These are phyloP conservation scores for Cheilosia soror DNA, from an alignment of 2,888 invertebrate species.

Conservation along the genomic window DNA sequence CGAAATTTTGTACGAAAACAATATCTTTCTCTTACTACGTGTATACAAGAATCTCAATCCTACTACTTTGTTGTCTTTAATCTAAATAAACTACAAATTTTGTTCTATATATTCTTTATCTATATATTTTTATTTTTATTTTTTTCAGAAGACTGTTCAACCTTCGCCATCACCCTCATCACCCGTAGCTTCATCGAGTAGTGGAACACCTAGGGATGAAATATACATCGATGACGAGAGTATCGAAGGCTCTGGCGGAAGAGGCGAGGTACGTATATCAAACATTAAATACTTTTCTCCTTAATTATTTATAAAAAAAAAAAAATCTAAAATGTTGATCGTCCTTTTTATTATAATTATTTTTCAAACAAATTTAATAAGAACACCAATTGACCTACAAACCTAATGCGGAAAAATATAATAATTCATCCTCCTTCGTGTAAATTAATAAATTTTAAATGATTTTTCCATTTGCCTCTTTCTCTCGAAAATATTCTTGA, in stretches of 20 bases:
- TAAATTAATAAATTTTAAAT: slow-evolving; percentile 70
- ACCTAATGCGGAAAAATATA: slow-evolving; percentile 24
- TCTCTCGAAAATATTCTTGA: slow-evolving; percentile 19
- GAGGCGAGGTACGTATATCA: slow-evolving; percentile 86
- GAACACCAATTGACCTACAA: slow-evolving; percentile 49
- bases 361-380: slow-evolving; percentile 50
- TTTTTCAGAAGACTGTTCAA: slow-evolving; percentile 81
- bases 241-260: slow-evolving; percentile 89
- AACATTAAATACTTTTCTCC: slow-evolving; percentile 1
- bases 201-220: slow-evolving; percentile 84
- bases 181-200: slow-evolving; percentile 76
- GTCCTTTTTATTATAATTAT: slow-evolving; percentile 4
- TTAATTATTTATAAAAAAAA: neutral
- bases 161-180: slow-evolving; percentile 79
- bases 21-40: too few species aligned
- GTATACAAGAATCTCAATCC: too few species aligned
- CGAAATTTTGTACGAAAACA: too few species aligned
- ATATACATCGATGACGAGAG: slow-evolving; percentile 91
- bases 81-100: slow-evolving; percentile 10
- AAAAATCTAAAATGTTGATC: neutral
- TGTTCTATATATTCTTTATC: slow-evolving; percentile 3
- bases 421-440: slow-evolving; percentile 47
- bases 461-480: slow-evolving; percentile 36
- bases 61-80: neutral
- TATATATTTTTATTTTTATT: slow-evolving; percentile 48